Evolutionary conservation across 1,140 invertebrate genomes (phyloP).

Genomic region (Aphelenchoides avenae): DNA sequence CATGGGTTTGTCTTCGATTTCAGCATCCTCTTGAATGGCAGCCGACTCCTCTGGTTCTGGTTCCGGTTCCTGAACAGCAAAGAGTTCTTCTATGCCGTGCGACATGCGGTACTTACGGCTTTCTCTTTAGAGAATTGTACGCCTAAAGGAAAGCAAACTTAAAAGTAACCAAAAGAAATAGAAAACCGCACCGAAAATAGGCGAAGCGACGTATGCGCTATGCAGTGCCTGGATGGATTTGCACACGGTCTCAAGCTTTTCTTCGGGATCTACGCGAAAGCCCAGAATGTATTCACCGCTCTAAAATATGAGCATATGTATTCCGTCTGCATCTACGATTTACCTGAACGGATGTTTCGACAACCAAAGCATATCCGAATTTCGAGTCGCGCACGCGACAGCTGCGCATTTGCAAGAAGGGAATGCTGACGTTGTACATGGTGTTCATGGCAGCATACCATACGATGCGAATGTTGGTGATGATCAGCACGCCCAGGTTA

Average conservation of each 20-base stretch:
- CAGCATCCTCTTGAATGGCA: constrained; percentile 55
- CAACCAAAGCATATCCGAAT: constrained; percentile 87
- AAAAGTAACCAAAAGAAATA: no score
- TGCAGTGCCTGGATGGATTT: constrained; percentile 79
- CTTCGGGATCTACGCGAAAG: constrained; percentile 83
- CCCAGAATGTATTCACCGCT: constrained; percentile 86
- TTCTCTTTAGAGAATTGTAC: constrained; percentile 68
- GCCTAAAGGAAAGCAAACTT: no score
- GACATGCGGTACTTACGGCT: background rate
- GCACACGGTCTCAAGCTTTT: constrained; percentile 73
- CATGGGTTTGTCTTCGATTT: constrained; percentile 43
- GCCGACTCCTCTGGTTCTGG: constrained; percentile 28
- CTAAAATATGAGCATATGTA: constrained; percentile 48
- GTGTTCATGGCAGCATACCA: constrained; percentile 97
- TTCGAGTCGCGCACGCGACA: constrained; percentile 86
- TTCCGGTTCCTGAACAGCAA: constrained; percentile 51
- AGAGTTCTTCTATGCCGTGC: background rate
- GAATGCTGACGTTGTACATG: constrained; percentile 90
- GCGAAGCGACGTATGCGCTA: constrained; percentile 75
- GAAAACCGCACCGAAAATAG: constrained; percentile 91
- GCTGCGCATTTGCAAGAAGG: constrained; percentile 80
- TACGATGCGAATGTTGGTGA: constrained; percentile 90
- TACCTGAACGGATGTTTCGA: constrained; percentile 72
- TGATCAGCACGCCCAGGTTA: constrained; percentile 86
- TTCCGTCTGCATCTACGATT: background rate